Percentiles rank a stretch among this genome's conserved stretches.
phyloP scores from a whole-genome alignment of 2,888 invertebrate species.

The Tenthredo distinguenda region DNA sequence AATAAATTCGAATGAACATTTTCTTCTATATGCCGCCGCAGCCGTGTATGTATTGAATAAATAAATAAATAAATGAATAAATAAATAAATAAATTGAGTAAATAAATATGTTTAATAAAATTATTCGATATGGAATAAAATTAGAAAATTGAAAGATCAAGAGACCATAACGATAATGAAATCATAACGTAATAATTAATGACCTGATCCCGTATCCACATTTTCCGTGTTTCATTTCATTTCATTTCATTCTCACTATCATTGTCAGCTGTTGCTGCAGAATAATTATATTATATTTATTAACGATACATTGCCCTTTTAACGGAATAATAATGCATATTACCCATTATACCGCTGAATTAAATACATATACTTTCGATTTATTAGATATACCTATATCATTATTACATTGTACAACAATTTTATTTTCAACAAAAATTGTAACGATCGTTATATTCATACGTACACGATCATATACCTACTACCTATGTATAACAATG shows the following conservation, averaged over 20 bases:
- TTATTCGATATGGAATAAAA: background rate
- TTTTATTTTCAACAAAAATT: background rate
- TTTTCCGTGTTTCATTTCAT: background rate
- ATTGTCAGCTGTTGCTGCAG: no score
- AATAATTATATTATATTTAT: background rate
- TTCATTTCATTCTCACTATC: background rate
- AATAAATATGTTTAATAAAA: background rate
- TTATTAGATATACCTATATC: slow-evolving; percentile 22
- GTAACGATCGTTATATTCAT: background rate
- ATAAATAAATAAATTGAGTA: background rate
- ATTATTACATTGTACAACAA: slow-evolving; percentile 55
- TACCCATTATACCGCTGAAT: no score
- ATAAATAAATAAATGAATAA: background rate
- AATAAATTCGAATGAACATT: background rate
- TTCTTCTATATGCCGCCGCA: background rate
- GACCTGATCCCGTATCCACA: background rate
- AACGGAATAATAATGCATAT: slow-evolving; percentile 57
- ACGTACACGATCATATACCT: background rate
- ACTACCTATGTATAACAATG: background rate
- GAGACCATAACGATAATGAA: background rate
- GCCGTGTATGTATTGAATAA: background rate
- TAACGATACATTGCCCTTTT: background rate
- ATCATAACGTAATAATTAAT: background rate
- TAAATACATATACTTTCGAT: slow-evolving; percentile 60
- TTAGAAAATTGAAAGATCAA: background rate